Conservation (phyloP, 2,888 invertebrate species). For the Seladonia tumulorum region DNA sequence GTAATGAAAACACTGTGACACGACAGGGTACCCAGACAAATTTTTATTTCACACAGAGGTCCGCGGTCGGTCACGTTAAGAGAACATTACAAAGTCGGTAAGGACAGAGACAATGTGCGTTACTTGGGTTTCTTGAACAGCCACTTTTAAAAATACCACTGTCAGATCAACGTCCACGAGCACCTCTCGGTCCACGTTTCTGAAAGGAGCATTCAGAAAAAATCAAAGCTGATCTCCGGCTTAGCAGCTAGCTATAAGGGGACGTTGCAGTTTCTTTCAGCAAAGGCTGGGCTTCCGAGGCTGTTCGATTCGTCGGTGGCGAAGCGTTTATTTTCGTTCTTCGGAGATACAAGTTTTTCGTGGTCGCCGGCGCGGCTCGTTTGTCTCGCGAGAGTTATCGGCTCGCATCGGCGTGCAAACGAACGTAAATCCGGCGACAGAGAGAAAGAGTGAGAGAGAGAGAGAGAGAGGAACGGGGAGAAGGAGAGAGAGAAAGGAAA, state of each 20-base stretch:
- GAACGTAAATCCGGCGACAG: slow-evolving; percentile 68
- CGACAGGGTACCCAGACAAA: no score
- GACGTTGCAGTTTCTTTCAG: slow-evolving; percentile 4
- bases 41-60: no score
- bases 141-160: background rate
- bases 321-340: slow-evolving; percentile 66
- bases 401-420: slow-evolving; percentile 70
- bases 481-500: no score
- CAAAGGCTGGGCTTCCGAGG: slow-evolving; percentile 11
- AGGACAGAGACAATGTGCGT: background rate
- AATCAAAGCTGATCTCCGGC: slow-evolving; percentile 4
- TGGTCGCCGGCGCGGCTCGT: slow-evolving; percentile 57
- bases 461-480: no score
- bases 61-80: no score
- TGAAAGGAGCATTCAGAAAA: background rate
- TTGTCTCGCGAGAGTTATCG: slow-evolving; percentile 71
- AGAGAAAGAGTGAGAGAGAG: background rate
- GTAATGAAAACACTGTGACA: no score
- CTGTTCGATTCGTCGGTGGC: slow-evolving; percentile 41
- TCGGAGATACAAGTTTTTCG: slow-evolving; percentile 57
- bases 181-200: background rate
- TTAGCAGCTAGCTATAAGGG: background rate
- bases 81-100: no score
- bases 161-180: background rate
- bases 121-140: background rate